Evolutionary conservation across 2,113 vertebrate genomes (phyloP), one percentile per base, ranked within the genome.

Genomic region (Catagonus wagneri): DNA sequence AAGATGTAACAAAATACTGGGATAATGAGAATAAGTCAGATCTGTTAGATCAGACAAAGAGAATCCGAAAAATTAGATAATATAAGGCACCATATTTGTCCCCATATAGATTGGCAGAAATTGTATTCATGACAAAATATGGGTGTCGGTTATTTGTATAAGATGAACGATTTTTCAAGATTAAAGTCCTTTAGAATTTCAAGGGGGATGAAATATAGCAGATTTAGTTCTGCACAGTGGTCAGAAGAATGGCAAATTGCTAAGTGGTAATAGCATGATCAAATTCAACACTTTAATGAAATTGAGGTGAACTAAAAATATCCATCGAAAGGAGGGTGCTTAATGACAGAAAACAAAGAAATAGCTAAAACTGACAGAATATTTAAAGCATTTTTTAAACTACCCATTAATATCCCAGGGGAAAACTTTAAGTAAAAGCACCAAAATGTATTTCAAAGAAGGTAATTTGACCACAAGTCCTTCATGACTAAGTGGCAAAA

Each of bases 231-330:
- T 74, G 29, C 85, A 34, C 7, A 9, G 23, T 81, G 63, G 34
- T 79, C n/a, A 96, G n/a, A 92, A 50, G 32, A 94, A 80, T 36
- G 87, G 66, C 27, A 95, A 86, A 92, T 95, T 94, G 71, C 9
- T 79, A 68, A n/a, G 22, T 9, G 19, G 23, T 22, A 72, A 58
- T 65, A 36, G 8, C 17, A 79, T 80, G 25, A 81, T 58, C 19
- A 74, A 44, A 83, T 95, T 94, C 60, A 90, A 36, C 12, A 39
- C 72, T 89, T 93, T 84, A 25, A 52, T 79, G 34, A 75, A 83
- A 76, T 23, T 29, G 32, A 83, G 36, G 36, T 13, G 2, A 89
- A 52, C 39, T 76, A 39, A 61, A 93, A 22, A 27, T 39, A 65
- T 0, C 36, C 32, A 79, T n/a, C 1, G 29, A 17, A 94, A 88